Percentiles rank a stretch among this genome's conserved stretches.
These are phyloP conservation scores for Camelus bactrianus DNA, from an alignment of 2,113 vertebrate genomes.

Conservation along the genomic window DNA sequence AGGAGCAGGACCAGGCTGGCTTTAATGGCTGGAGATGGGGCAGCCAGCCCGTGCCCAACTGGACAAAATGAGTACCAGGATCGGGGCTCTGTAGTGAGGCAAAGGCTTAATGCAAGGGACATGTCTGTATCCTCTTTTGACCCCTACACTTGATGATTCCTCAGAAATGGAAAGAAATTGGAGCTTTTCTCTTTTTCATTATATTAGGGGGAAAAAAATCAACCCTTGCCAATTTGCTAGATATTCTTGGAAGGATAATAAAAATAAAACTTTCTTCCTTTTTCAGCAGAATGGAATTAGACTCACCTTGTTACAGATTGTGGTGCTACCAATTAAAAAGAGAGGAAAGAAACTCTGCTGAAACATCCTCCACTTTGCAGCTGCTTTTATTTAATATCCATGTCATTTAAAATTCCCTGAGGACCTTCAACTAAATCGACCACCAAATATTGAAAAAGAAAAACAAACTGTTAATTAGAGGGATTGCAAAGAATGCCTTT, in stretches of 20 bases:
- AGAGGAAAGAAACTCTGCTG: constrained; percentile 19
- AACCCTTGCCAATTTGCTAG: constrained; percentile 58
- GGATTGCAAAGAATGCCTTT: constrained; percentile 44
- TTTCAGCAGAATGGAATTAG: constrained; percentile 66
- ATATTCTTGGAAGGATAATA: constrained; percentile 71
- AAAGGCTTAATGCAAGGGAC: background rate
- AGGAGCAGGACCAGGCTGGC: background rate
- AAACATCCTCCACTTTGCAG: background rate
- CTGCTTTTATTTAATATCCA: constrained; percentile 60
- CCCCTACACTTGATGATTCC: background rate
- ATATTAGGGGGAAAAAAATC: background rate
- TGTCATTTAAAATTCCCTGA: constrained; percentile 42
- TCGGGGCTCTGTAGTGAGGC: background rate
- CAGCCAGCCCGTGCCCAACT: no score
- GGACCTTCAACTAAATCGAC: constrained; percentile 67
- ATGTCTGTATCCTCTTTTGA: background rate
- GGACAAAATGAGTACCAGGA: background rate
- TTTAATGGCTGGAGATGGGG: background rate
- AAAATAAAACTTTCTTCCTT: constrained; percentile 68
- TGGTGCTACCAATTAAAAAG: constrained; percentile 69
- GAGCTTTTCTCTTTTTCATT: constrained; percentile 48
- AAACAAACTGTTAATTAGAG: constrained; percentile 80
- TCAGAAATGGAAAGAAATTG: constrained; percentile 44
- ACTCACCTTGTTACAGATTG: constrained; percentile 71
- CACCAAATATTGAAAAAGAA: constrained; percentile 79